These are phyloP conservation scores for Drosophila aldrichi DNA, from an alignment of 2,888 invertebrate genomes.

Conservation along the genomic window DNA sequence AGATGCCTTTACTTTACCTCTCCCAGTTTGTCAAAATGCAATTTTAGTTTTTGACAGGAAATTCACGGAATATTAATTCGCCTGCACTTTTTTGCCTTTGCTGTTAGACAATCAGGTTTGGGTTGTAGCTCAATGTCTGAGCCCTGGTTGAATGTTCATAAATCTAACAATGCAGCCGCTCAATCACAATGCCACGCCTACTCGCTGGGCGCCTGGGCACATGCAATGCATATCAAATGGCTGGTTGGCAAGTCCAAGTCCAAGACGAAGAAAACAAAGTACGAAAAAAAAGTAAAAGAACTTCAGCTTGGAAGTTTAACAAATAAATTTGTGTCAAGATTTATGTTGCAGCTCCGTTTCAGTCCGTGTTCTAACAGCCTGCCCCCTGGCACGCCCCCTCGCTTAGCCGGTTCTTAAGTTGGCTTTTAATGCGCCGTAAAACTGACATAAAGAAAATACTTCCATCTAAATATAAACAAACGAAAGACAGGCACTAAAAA, in stretches of 20 bases:
- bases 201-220: constrained; percentile 50
- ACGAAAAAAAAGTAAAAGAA: constrained; percentile 3
- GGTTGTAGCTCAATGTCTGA: constrained; percentile 43
- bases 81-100: constrained; percentile 7
- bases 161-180: constrained; percentile 70
- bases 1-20: constrained; percentile 9
- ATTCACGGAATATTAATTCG: constrained; percentile 58
- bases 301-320: constrained; percentile 58
- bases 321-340: constrained; percentile 75
- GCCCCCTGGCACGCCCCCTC: constrained; percentile 1
- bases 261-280: neutral
- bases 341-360: constrained; percentile 63
- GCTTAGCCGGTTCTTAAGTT: constrained; percentile 51
- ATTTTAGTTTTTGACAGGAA: constrained; percentile 61
- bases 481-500: constrained; percentile 48
- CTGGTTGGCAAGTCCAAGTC: constrained; percentile 28
- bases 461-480: constrained; percentile 78
- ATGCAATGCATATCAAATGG: constrained; percentile 73
- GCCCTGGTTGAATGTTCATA: constrained; percentile 47
- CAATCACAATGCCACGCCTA: constrained; percentile 63
- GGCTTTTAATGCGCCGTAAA: constrained; percentile 66
- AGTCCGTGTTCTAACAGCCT: constrained; percentile 35
- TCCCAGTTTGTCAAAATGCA: constrained; percentile 40
- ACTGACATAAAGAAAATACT: constrained; percentile 67
- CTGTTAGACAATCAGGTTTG: constrained; percentile 1